Percentiles rank a stretch among this genome's conserved stretches.
Evolutionary conservation across 2,113 vertebrate species (phyloP).

Genomic region (Poeciliopsis turrubarensis): DNA sequence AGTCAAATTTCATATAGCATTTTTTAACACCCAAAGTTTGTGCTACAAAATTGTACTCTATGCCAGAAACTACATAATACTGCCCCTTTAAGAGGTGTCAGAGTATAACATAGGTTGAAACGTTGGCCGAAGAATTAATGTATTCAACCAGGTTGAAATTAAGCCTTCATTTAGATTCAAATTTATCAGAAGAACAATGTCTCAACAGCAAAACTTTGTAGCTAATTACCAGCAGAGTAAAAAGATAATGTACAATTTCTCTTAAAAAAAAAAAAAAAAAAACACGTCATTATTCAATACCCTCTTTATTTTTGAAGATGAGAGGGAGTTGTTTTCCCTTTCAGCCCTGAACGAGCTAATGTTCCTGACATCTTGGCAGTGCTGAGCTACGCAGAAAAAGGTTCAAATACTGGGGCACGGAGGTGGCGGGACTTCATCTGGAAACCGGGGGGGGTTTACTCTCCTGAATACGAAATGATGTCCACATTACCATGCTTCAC

Average conservation of each 20-base stretch:
- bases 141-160: not conserved
- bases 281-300: not conserved
- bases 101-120: not conserved
- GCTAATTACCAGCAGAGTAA: not conserved
- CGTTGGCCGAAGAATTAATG: not conserved
- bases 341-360: not conserved
- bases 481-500: constrained; percentile 69
- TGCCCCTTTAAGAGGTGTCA: not conserved
- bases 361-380: constrained; percentile 37
- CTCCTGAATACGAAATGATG: constrained; percentile 46
- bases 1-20: too few relatives aligned
- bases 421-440: not conserved
- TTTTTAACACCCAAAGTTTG: too few relatives aligned
- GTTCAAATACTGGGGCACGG: constrained; percentile 29
- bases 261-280: not conserved
- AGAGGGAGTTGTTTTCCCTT: constrained; percentile 35
- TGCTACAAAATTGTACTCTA: too few relatives aligned
- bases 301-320: not conserved
- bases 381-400: constrained; percentile 63
- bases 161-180: not conserved
- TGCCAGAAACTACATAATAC: too few relatives aligned
- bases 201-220: not conserved
- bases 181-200: not conserved
- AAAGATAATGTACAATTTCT: not conserved
- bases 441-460: not conserved